These are phyloP conservation scores for Sussaba pulchella DNA, from an alignment of 2,888 invertebrate genomes.

Conservation along the genomic window DNA sequence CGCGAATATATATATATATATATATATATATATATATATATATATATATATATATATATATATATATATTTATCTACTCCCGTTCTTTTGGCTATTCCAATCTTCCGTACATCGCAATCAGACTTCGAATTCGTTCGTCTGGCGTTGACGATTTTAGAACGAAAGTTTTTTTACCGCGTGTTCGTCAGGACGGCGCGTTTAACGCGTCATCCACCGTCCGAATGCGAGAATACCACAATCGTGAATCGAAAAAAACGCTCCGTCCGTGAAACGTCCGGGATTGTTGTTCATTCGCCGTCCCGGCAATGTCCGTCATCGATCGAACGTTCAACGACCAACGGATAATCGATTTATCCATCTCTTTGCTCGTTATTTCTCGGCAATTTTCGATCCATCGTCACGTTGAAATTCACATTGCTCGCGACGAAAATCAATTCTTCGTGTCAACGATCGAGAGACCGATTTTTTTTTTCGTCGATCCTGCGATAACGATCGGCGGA, in stretches of 20 bases:
- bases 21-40: constrained; percentile 42
- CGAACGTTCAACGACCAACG: constrained; percentile 21
- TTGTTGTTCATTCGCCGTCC: neutral
- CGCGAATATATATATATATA: constrained; percentile 18
- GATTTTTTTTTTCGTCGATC: constrained; percentile 27
- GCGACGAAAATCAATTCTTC: constrained; percentile 16
- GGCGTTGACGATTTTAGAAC: constrained; percentile 17
- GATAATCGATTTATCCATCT: constrained; percentile 1
- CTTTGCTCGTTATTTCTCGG: constrained; percentile 30
- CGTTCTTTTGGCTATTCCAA: constrained; percentile 32
- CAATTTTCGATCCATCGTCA: constrained; percentile 29
- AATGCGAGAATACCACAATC: neutral
- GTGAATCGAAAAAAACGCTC: neutral
- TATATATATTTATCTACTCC: constrained; percentile 20
- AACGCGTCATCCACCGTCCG: constrained; percentile 40
- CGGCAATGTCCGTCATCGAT: constrained; percentile 33
- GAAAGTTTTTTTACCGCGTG: too few relatives aligned
- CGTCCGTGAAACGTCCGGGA: constrained; percentile 14
- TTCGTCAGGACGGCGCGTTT: constrained; percentile 37
- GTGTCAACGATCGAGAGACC: constrained; percentile 25
- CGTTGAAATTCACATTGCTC: constrained; percentile 28
- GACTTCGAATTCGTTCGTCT: constrained; percentile 24
- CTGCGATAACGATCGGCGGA: constrained; percentile 33
- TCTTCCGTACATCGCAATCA: constrained; percentile 38
- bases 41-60: constrained; percentile 26